These are phyloP conservation scores for Alligator sinensis DNA, from an alignment of 2,113 vertebrate species.

Conservation along the genomic window DNA sequence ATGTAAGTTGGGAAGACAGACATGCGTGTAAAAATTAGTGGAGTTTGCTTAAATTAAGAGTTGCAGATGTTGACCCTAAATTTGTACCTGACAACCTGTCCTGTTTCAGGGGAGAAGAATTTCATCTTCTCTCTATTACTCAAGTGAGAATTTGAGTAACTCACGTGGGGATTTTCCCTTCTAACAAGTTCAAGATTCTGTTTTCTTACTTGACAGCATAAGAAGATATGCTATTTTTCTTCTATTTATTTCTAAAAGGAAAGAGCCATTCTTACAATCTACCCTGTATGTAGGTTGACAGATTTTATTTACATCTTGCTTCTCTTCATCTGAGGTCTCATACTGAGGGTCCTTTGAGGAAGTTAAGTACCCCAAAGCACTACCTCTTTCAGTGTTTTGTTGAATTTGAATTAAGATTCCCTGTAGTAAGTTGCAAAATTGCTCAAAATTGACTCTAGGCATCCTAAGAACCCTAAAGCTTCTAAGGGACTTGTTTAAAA, in stretches of 20 bases:
- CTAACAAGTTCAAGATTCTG: background rate
- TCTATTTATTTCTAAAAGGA: background rate
- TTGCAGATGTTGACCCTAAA: background rate
- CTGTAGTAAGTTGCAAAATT: constrained; percentile 76
- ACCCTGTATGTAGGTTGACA: constrained; percentile 33
- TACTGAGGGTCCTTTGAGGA: constrained; percentile 67
- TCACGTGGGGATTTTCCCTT: background rate
- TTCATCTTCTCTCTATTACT: background rate
- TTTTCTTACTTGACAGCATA: background rate
- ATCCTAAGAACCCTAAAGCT: constrained; percentile 83
- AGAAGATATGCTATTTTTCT: background rate
- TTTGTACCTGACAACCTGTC: background rate
- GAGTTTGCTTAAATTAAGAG: background rate
- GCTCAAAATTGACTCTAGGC: constrained; percentile 80
- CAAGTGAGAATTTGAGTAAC: background rate
- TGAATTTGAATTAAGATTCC: constrained; percentile 82
- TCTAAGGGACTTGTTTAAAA: constrained; percentile 79
- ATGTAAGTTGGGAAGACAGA: background rate
- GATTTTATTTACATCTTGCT: constrained; percentile 75
- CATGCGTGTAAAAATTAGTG: background rate
- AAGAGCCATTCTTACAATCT: constrained; percentile 14
- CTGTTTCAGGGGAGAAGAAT: background rate
- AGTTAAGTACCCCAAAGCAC: constrained; percentile 66
- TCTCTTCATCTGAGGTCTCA: constrained; percentile 50
- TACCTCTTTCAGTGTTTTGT: constrained; percentile 75